Evolutionary conservation across 2,888 invertebrate genomes (phyloP).

Genomic region (Oscheius onirici): DNA sequence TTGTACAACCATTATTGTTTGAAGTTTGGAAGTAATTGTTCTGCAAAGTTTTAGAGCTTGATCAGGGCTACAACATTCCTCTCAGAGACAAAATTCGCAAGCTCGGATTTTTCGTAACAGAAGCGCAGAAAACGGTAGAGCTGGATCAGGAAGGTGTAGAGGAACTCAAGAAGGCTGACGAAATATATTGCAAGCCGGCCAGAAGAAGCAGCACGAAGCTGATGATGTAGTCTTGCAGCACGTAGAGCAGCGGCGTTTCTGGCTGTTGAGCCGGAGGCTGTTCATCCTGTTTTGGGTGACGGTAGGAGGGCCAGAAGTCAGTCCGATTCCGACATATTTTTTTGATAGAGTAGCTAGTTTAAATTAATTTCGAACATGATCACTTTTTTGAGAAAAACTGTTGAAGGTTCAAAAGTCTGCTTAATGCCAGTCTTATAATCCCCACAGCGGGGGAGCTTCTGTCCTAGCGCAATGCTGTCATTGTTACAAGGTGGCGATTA

Average conservation of each 20-base stretch:
- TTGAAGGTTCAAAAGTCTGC: too few relatives aligned
- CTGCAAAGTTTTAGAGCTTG: too few relatives aligned
- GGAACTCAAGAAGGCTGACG: not conserved
- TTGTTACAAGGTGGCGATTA: constrained; percentile 36
- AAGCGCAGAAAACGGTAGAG: not conserved
- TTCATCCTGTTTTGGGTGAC: too few relatives aligned
- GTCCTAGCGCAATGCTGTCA: constrained; percentile 18
- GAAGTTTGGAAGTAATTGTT: too few relatives aligned
- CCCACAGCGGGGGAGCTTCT: constrained; percentile 22
- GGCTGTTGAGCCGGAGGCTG: too few relatives aligned
- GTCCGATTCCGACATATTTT: too few relatives aligned
- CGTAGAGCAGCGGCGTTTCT: constrained; percentile 12
- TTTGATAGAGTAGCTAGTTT: too few relatives aligned
- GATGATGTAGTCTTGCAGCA: constrained; percentile 3
- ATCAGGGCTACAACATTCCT: too few relatives aligned
- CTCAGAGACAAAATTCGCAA: not conserved
- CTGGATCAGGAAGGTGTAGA: constrained; percentile 2
- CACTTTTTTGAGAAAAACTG: too few relatives aligned
- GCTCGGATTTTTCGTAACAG: not conserved
- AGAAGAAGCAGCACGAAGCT: not conserved
- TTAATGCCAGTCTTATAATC: constrained; percentile 7
- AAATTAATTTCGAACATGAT: too few relatives aligned
- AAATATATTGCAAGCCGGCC: not conserved
- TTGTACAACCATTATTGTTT: too few relatives aligned
- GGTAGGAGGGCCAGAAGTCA: too few relatives aligned